Percentiles rank a stretch among this genome's conserved stretches.
Evolutionary conservation across 1,140 invertebrate species (phyloP).

Genomic region (Apocrypta bakeri): DNA sequence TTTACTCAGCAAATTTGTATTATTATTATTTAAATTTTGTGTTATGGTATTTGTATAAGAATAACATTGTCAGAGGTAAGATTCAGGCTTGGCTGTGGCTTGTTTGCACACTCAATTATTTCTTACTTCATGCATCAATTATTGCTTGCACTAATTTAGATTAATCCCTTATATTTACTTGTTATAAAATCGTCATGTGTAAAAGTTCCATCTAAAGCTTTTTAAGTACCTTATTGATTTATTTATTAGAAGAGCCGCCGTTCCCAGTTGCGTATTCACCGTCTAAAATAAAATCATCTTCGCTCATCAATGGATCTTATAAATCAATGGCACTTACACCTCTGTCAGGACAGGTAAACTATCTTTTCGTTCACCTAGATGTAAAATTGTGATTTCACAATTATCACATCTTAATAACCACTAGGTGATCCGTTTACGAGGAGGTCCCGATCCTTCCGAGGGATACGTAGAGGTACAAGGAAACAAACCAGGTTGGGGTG

Average conservation of each 20-base stretch:
- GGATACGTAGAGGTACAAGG: constrained; percentile 76
- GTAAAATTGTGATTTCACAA: neutral
- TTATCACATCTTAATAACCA: neutral
- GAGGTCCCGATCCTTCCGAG: constrained; percentile 71
- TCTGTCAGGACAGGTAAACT: constrained; percentile 67
- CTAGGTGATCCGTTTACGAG: constrained; percentile 73
- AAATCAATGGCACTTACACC: constrained; percentile 58
- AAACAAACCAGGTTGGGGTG: constrained; percentile 72
- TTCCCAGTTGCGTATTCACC: constrained; percentile 67
- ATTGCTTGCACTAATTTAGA: neutral
- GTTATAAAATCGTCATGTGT: neutral
- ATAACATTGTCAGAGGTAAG: constrained; percentile 13
- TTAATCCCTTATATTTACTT: neutral
- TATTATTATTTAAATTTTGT: neutral
- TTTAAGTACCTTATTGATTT: neutral
- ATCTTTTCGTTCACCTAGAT: neutral
- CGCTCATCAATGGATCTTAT: constrained; percentile 32
- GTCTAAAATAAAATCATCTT: constrained; percentile 58
- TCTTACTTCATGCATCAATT: constrained; percentile 31
- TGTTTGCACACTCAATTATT: constrained; percentile 20
- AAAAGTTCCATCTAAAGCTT: neutral
- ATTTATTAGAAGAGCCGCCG: constrained; percentile 64
- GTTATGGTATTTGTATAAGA: neutral
- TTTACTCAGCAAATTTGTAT: neutral
- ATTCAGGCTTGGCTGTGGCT: constrained; percentile 7